Base-by-base conservation (phyloP, 2,797 vertebrate genomes). In the Aldrovandia affinis region DNA sequence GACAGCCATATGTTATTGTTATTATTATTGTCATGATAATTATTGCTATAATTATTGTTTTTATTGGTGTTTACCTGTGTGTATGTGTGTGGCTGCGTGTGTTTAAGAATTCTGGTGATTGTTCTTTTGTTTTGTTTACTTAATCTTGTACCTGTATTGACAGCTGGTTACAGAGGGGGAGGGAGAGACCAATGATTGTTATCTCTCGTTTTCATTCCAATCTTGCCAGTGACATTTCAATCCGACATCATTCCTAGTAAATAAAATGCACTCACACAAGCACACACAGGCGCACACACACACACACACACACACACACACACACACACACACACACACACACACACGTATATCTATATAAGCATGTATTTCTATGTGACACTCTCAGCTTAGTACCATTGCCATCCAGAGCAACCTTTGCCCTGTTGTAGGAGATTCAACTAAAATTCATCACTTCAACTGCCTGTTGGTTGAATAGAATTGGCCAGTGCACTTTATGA, bases 11-110 rank as follows among this genome's bases (percentile, higher is more conserved):
- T 92, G 90, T 93, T 91, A 87, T 87, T 88, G 89, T 93, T 90
- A 89, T 92, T 88, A 87, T 92, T 90, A 70, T 90, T 91, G 91
- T 92, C 92, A 89, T 91, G 87, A 88, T 89, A 89, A 90, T 91
- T 89, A 91, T 91, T 89, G 78, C 63, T 84, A 80, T 80, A 77
- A 77, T 77, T 59, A 61, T 90, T 91, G 88, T 93, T 93, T 94
- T 91, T 91, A 92, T 94, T 88, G 89, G 92, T 92, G 92, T 95
- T 92, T 92, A 91, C 85, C 78, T 91, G 88, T 88, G 89, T 68
- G 77, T 84, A 61, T 75, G 36, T 85, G 81, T 81, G 47, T 63
- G 68, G 42, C 42, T 52, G 73, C 81, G 80, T 84, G 83, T 81
- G 78, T 63, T 80, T 61, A 57, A 44, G 68, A 22, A 63, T 68